Conservation (phyloP, 2,113 vertebrate species). For the Tetrax tetrax region DNA sequence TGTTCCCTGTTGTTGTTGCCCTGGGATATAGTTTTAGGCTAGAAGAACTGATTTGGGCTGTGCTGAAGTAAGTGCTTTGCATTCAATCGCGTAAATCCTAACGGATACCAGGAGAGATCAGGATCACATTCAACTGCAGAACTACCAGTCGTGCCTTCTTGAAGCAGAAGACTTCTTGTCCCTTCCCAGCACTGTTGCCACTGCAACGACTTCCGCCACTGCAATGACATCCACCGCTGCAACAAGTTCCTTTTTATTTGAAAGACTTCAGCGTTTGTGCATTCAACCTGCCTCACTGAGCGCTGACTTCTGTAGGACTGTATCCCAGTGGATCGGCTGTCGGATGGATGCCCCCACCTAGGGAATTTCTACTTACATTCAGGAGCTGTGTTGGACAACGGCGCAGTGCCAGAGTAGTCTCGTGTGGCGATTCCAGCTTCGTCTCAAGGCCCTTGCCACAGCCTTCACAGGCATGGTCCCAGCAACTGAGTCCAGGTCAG, state of each 20-base stretch:
- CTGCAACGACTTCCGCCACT: background rate
- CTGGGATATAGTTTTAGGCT: background rate
- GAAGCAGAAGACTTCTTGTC: background rate
- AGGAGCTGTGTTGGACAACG: background rate
- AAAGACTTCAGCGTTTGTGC: background rate
- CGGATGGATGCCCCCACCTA: background rate
- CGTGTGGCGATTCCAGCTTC: background rate
- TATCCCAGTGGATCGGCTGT: background rate
- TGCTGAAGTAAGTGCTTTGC: background rate
- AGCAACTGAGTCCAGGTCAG: fast-evolving
- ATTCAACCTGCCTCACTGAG: background rate
- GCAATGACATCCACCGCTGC: background rate
- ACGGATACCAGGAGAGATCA: background rate
- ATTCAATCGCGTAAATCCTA: background rate
- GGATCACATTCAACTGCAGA: background rate
- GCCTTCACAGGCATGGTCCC: background rate
- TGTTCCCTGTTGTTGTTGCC: background rate
- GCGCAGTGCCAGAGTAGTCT: background rate
- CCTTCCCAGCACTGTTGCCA: background rate
- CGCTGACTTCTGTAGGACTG: background rate
- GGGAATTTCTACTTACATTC: background rate
- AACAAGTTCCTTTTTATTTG: background rate
- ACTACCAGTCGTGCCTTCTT: background rate
- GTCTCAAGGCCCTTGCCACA: background rate
- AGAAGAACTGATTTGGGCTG: background rate